Evolutionary conservation across 1,140 invertebrate genomes (phyloP).

Genomic region (Saccostrea echinata): DNA sequence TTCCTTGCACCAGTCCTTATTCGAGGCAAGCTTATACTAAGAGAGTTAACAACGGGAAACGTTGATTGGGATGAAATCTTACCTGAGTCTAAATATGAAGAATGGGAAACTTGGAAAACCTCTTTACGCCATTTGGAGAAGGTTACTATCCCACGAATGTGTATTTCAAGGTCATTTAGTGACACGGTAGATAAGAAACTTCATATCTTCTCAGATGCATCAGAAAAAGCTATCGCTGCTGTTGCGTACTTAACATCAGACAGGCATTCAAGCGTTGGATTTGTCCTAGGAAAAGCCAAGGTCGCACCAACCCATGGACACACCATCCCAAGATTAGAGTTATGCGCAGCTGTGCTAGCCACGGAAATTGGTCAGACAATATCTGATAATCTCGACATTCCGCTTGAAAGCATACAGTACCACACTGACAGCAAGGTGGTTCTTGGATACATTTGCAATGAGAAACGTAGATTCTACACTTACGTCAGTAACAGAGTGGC

Average conservation of each 20-base stretch:
- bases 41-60: background rate
- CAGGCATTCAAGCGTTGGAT: background rate
- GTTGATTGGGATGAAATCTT: slow-evolving; percentile 59
- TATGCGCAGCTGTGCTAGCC: slow-evolving; percentile 49
- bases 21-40: slow-evolving; percentile 54
- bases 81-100: background rate
- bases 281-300: slow-evolving; percentile 42
- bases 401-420: slow-evolving; percentile 22
- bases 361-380: slow-evolving; percentile 41
- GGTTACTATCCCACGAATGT: slow-evolving; percentile 39
- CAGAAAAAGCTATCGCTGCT: slow-evolving; percentile 51
- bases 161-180: slow-evolving; percentile 59
- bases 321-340: slow-evolving; percentile 53
- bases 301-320: slow-evolving; percentile 24
- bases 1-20: slow-evolving; percentile 57
- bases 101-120: slow-evolving; percentile 53
- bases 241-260: slow-evolving; percentile 44
- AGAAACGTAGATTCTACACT: slow-evolving; percentile 45
- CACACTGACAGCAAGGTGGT: slow-evolving; percentile 53
- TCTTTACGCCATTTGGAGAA: slow-evolving; percentile 39
- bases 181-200: slow-evolving; percentile 75
- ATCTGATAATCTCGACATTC: background rate
- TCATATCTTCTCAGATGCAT: slow-evolving; percentile 56
- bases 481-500: slow-evolving; percentile 47
- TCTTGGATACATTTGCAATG: slow-evolving; percentile 51